phyloP scores from a whole-genome alignment of 2,113 vertebrate species.

The Nyctereutes procyonoides region DNA sequence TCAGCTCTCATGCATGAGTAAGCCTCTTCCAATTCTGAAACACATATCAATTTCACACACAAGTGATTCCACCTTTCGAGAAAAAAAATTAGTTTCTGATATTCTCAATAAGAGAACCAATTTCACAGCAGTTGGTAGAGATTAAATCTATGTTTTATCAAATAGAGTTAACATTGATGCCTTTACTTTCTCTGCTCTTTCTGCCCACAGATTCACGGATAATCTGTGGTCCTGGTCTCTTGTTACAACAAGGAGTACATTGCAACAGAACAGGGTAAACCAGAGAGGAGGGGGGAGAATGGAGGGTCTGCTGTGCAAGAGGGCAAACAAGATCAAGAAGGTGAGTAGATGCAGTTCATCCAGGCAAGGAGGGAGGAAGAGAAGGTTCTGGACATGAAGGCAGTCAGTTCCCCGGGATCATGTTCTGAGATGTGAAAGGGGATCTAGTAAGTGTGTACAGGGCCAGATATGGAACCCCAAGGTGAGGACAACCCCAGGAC shows the following conservation, averaged over 20 bases:
- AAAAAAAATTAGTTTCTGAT: conserved; percentile 26
- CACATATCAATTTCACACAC: neutral
- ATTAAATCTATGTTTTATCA: neutral
- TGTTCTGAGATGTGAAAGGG: neutral
- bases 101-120: conserved; percentile 17
- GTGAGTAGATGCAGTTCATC: neutral
- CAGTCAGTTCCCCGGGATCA: neutral
- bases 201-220: neutral
- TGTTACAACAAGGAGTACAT: neutral
- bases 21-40: neutral
- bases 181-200: neutral
- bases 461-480: neutral
- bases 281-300: neutral
- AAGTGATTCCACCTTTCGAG: neutral
- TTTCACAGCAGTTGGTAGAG: neutral
- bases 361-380: neutral
- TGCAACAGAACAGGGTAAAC: neutral
- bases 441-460: neutral
- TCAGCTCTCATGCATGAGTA: neutral
- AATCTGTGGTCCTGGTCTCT: neutral
- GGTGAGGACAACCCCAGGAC: rapidly evolving
- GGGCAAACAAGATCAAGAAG: neutral
- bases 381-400: neutral
- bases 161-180: neutral
- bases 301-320: neutral